Conservation (phyloP, 1,140 invertebrate species). For the Drosophila grimshawi region DNA sequence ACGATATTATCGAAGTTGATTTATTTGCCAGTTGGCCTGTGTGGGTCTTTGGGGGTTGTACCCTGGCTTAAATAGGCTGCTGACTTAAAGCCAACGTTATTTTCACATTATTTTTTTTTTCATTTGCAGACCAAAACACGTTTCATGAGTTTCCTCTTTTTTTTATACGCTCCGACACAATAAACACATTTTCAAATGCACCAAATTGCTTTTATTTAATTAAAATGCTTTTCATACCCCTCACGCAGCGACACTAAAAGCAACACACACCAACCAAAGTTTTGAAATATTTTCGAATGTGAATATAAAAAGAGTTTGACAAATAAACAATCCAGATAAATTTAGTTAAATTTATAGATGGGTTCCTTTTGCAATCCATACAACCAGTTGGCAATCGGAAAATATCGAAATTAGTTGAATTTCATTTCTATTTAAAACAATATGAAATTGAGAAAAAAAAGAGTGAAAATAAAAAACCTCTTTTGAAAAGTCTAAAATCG, state of each 20-base stretch:
- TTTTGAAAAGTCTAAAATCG: background rate
- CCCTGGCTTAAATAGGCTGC: slow-evolving; percentile 36
- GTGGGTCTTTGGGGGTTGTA: background rate
- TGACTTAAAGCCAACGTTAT: slow-evolving; percentile 60
- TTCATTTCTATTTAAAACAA: no score
- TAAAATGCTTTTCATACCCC: slow-evolving; percentile 57
- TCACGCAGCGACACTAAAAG: slow-evolving; percentile 26
- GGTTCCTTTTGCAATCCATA: no score
- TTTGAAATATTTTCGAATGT: background rate
- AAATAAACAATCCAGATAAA: background rate
- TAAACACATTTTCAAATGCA: slow-evolving; percentile 60
- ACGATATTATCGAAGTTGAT: slow-evolving; percentile 80
- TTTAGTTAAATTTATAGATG: no score
- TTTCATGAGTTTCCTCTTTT: slow-evolving; percentile 50
- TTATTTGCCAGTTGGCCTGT: slow-evolving; percentile 60
- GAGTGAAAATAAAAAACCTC: background rate
- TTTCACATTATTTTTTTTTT: slow-evolving; percentile 40
- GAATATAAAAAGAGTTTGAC: background rate
- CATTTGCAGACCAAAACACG: slow-evolving; percentile 70
- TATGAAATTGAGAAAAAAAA: background rate
- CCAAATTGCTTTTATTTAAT: slow-evolving; percentile 78
- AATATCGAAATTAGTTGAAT: no score
- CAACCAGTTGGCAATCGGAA: no score
- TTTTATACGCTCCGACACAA: slow-evolving; percentile 60
- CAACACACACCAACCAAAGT: slow-evolving; percentile 28